These are phyloP conservation scores for Drosophila formosana DNA, from an alignment of 2,888 invertebrate species.

Conservation along the genomic window DNA sequence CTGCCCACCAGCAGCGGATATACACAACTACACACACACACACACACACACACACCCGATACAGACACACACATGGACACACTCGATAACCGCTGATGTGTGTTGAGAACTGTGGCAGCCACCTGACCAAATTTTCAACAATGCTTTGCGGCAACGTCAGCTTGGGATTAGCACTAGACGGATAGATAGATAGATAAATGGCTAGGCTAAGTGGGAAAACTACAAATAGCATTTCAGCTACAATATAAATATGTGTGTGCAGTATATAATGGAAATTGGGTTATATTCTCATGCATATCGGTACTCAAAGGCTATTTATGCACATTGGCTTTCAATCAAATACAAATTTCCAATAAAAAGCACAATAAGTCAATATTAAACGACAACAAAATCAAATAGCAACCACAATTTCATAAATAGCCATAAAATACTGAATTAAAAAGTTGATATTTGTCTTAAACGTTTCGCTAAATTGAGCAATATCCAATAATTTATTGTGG, in stretches of 20 bases:
- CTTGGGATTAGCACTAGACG: conserved; percentile 34
- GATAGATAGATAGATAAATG: not conserved
- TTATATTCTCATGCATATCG: not conserved
- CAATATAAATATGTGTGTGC: not conserved
- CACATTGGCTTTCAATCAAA: not conserved
- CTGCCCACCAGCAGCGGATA: conserved; percentile 77
- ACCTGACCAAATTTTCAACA: conserved; percentile 64
- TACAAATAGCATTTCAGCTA: conserved; percentile 7
- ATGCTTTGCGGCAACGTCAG: conserved; percentile 31
- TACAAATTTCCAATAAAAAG: too few relatives aligned
- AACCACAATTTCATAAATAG: too few relatives aligned
- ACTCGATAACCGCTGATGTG: not conserved
- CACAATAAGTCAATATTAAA: too few relatives aligned
- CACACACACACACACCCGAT: conserved; percentile 31
- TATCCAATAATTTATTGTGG: too few relatives aligned
- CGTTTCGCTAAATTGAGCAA: not conserved
- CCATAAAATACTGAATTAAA: too few relatives aligned
- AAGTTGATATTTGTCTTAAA: too few relatives aligned
- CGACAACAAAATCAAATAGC: too few relatives aligned
- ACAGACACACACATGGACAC: not conserved
- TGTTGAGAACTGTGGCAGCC: conserved; percentile 51
- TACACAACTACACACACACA: conserved; percentile 43
- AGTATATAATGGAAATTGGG: not conserved
- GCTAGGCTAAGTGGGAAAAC: not conserved
- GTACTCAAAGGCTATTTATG: not conserved